A percentile compares a stretch with the other conserved stretches of the same genome.
phyloP scores from a whole-genome alignment of 2,888 invertebrate species.

The Cheilosia soror region DNA sequence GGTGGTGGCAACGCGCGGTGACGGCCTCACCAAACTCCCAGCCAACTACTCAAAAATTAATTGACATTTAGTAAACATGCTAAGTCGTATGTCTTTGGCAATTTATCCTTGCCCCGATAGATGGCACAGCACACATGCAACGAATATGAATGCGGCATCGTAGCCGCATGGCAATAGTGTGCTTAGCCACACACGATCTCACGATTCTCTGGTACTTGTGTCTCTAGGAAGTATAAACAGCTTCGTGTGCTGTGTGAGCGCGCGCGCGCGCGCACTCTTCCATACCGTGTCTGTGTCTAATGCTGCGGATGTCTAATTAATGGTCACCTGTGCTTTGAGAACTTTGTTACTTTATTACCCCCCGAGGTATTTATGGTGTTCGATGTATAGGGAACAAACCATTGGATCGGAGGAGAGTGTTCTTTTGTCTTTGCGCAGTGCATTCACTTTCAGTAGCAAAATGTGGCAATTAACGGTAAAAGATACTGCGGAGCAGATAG shows the following conservation, averaged over 20 bases:
- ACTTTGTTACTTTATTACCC: slow-evolving; percentile 61
- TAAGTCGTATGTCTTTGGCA: slow-evolving; percentile 74
- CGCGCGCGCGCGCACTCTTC: slow-evolving; percentile 50
- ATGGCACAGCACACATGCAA: slow-evolving; percentile 70
- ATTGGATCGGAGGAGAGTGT: slow-evolving; percentile 24
- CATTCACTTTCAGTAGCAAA: slow-evolving; percentile 55
- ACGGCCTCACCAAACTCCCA: slow-evolving; percentile 46
- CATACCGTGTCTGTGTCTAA: slow-evolving; percentile 62
- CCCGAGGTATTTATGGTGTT: slow-evolving; percentile 40
- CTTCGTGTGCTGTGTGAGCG: slow-evolving; percentile 50
- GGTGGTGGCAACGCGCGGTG: slow-evolving; percentile 24
- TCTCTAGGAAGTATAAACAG: not conserved
- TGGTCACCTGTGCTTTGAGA: slow-evolving; percentile 73
- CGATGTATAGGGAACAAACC: not conserved
- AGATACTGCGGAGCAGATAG: slow-evolving; percentile 31
- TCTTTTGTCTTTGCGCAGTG: slow-evolving; percentile 43
- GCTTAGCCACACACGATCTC: slow-evolving; percentile 72
- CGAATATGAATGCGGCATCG: slow-evolving; percentile 61
- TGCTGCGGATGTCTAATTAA: slow-evolving; percentile 73
- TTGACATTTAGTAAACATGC: slow-evolving; percentile 75
- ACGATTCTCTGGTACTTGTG: slow-evolving; percentile 55
- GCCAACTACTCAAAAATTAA: slow-evolving; percentile 75
- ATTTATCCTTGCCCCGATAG: slow-evolving; percentile 73
- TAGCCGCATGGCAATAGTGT: slow-evolving; percentile 18
- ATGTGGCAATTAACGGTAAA: slow-evolving; percentile 27